phyloP scores from a whole-genome alignment of 1,140 invertebrate species.

The Orchestia grillus region DNA sequence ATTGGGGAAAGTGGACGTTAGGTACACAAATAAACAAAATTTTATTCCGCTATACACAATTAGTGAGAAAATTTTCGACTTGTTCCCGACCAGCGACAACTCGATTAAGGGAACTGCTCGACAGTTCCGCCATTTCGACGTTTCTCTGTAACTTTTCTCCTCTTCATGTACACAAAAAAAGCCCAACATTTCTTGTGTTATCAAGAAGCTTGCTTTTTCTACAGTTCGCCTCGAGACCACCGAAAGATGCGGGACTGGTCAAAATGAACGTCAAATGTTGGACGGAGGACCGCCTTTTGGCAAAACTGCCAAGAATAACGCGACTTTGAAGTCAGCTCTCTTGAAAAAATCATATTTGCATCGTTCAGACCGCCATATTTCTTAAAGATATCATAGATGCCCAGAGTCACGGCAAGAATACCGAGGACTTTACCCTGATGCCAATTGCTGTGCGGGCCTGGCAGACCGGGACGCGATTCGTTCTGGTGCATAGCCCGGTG shows the following conservation, averaged over 20 bases:
- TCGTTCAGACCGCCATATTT: neutral
- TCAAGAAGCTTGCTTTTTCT: neutral
- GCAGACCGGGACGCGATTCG: too few relatives aligned
- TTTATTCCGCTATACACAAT: neutral
- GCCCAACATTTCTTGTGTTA: neutral
- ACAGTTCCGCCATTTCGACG: neutral
- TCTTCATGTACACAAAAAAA: neutral
- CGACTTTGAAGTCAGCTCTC: neutral
- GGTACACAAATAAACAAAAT: neutral
- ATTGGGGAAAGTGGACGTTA: neutral
- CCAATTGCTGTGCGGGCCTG: neutral
- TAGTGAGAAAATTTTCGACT: neutral
- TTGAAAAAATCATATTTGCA: neutral
- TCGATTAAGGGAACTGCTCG: too few relatives aligned
- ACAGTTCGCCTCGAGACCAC: neutral
- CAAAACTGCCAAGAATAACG: neutral
- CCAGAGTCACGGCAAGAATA: neutral
- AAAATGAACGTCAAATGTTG: neutral
- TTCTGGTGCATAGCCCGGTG: too few relatives aligned
- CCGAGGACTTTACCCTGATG: neutral
- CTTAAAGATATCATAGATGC: neutral
- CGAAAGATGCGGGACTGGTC: neutral
- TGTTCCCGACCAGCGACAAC: too few relatives aligned
- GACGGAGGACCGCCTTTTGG: neutral
- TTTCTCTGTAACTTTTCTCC: neutral